Base-by-base conservation (phyloP, 2,113 vertebrate genomes). In the Archilochus colubris region DNA sequence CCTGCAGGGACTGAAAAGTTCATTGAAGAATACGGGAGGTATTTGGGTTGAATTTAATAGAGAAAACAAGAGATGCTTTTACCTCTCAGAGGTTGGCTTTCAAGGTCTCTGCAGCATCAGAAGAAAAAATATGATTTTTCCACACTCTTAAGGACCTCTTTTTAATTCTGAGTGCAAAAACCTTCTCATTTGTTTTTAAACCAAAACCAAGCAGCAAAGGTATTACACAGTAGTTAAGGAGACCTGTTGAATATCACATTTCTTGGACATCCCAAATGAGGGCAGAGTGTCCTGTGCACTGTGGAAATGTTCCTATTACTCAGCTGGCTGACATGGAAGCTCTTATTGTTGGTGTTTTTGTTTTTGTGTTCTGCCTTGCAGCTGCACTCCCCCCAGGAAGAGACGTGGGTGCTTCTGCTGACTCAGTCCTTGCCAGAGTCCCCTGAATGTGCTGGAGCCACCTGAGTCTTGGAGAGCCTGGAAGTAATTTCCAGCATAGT, bases 321-420 rank as follows among this genome's bases (percentile, higher is more conserved):
- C 94, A 93, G 83, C 80, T 94, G 92, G 83, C 88, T 94, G 82
- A 85, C 72, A 96, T 53, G 85, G 96, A 92, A 86, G 76, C 51
- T 86, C 57, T 59, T 82, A 78, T 70, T 94, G 80, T 90, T 92
- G 64, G 66, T 94, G 92, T 7, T 94, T 94, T 95, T 92, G 92
- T 90, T 96, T 95, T 95, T 67, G 33, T 95, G 73, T 84, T 90
- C 91, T 88, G 48, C 33, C 90, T 86, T 91, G 91, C 96, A 96
- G 95, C 91, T 97, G 95, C 89, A 86, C 50, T 89, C 24, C 36
- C 31, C 75, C 63, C 67, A 80, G 82, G 87, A 95, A 83, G 72
- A 94, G 86, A 85, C 7, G 3, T 2, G 33, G 72, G 19, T 89
- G 57, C 79, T 95, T 95, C 88, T 96, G 89, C 87, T 95, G 93